Conservation (phyloP, 1,140 invertebrate genomes). For the Caerostris darwini region DNA sequence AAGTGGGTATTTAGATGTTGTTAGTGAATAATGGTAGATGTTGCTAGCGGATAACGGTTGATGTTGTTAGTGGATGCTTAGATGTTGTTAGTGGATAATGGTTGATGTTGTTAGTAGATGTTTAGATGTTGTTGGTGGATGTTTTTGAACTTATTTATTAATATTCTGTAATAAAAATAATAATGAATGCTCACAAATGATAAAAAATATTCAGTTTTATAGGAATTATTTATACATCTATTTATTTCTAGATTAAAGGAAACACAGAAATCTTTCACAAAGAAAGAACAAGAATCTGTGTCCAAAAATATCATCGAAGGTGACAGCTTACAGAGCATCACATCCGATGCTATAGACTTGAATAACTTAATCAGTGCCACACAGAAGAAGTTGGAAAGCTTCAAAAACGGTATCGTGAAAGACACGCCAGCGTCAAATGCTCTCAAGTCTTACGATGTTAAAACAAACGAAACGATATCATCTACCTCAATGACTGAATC, state of each 20-base stretch:
- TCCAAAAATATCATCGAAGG: not conserved
- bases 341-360: conserved; percentile 56
- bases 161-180: too few relatives aligned
- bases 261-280: conserved; percentile 62
- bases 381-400: conserved; percentile 62
- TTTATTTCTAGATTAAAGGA: conserved; percentile 21
- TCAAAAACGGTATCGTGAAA: not conserved
- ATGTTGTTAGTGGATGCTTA: too few relatives aligned
- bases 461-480: not conserved
- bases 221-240: not conserved
- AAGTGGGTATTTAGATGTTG: too few relatives aligned
- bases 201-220: too few relatives aligned
- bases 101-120: too few relatives aligned
- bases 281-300: conserved; percentile 67
- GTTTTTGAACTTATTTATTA: too few relatives aligned
- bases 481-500: conserved; percentile 37
- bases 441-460: not conserved
- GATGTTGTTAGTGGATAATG: too few relatives aligned
- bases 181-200: too few relatives aligned
- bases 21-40: too few relatives aligned
- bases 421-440: not conserved
- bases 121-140: too few relatives aligned
- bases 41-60: too few relatives aligned
- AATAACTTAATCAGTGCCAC: conserved; percentile 69
- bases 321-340: not conserved